A percentile compares a stretch with the other conserved stretches of the same genome.
Evolutionary conservation across 2,888 invertebrate species (phyloP).

Genomic region (Augochlorella aurata): DNA sequence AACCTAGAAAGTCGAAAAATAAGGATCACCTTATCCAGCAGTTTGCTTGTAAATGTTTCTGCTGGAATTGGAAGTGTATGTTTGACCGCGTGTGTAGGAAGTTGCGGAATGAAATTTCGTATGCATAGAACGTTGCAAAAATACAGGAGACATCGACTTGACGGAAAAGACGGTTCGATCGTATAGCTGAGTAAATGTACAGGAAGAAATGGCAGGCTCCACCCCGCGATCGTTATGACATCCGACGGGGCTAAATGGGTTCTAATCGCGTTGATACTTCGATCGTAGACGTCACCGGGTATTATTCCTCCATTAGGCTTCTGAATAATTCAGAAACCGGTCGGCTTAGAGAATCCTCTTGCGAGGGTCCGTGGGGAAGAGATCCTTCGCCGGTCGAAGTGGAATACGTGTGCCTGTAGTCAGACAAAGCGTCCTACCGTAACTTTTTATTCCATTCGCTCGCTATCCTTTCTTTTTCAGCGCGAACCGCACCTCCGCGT

Average conservation of each 20-base stretch:
- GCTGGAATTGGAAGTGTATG: too few species aligned
- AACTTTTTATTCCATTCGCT: neutral
- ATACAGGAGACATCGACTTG: too few species aligned
- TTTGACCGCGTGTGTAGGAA: too few species aligned
- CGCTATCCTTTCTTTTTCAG: neutral
- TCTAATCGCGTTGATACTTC: slow-evolving; percentile 59
- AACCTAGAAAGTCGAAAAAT: too few species aligned
- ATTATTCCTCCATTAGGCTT: slow-evolving; percentile 65
- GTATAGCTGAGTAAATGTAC: neutral
- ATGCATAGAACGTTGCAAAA: too few species aligned
- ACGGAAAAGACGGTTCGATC: too few species aligned
- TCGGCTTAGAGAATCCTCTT: slow-evolving; percentile 46
- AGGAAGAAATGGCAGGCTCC: neutral
- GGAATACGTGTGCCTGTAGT: slow-evolving; percentile 20
- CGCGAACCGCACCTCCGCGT: neutral
- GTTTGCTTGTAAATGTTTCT: too few species aligned
- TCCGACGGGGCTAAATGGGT: slow-evolving; percentile 54
- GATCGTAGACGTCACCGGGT: slow-evolving; percentile 45
- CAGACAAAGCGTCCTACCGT: slow-evolving; percentile 17
- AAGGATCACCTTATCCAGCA: too few species aligned
- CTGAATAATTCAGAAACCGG: slow-evolving; percentile 64
- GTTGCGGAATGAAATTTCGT: too few species aligned
- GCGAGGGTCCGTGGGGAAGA: neutral
- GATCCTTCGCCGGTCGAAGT: slow-evolving; percentile 14
- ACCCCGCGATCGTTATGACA: neutral